Percentiles rank a stretch among this genome's conserved stretches.
Evolutionary conservation across 2,888 invertebrate species (phyloP).

Genomic region (Ischnura elegans): DNA sequence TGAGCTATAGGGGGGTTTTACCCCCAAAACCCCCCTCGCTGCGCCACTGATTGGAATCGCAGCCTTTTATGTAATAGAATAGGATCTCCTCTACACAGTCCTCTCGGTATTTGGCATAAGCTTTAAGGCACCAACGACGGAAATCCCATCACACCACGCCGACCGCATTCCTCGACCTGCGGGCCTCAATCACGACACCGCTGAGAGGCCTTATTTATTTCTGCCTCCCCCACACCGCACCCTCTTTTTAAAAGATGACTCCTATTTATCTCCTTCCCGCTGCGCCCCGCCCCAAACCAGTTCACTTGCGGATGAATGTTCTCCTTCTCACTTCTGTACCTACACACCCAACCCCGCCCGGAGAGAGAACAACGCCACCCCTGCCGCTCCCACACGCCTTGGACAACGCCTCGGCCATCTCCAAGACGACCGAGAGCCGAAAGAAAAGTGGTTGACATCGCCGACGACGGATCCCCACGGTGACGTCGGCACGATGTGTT

Average conservation of each 20-base stretch:
- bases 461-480: background rate
- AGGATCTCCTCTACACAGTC: no score
- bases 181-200: background rate
- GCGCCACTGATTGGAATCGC: no score
- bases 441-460: background rate
- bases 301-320: background rate
- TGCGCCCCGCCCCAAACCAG: background rate
- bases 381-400: background rate
- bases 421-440: background rate
- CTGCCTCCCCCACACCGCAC: background rate
- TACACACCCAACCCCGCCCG: background rate
- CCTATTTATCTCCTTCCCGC: constrained; percentile 7
- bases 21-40: no score
- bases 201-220: background rate
- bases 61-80: no score
- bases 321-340: background rate
- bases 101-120: no score
- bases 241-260: background rate
- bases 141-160: background rate
- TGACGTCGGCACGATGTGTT: background rate
- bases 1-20: no score
- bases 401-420: background rate
- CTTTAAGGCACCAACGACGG: background rate
- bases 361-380: no score
- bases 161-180: background rate